phyloP scores from a whole-genome alignment of 2,888 invertebrate species.

The Acleris cristana region DNA sequence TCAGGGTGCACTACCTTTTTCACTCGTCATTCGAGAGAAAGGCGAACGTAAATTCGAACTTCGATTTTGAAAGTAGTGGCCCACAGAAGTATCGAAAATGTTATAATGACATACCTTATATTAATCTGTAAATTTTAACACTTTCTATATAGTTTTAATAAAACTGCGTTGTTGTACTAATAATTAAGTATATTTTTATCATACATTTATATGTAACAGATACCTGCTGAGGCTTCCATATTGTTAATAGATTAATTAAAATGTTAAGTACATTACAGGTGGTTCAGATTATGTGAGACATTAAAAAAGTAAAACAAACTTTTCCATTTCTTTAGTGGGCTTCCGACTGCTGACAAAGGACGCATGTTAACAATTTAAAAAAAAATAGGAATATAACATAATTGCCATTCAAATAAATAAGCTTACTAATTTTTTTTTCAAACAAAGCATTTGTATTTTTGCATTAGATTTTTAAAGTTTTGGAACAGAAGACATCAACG shows the following conservation, averaged over 20 bases:
- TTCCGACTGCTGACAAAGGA: neutral
- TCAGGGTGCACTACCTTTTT: no score
- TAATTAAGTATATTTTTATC: conserved; percentile 37
- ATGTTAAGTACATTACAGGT: neutral
- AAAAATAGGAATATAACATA: no score
- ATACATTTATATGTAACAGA: conserved; percentile 35
- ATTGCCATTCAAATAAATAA: no score
- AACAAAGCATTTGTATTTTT: no score
- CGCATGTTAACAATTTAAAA: neutral
- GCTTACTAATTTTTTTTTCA: no score
- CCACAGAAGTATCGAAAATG: no score
- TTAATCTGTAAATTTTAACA: neutral
- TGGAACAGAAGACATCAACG: no score
- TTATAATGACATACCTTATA: no score
- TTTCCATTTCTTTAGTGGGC: neutral
- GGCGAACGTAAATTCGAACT: no score
- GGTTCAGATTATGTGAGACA: conserved; percentile 3
- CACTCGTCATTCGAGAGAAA: no score
- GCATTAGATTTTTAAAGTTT: no score
- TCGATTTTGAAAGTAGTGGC: no score
- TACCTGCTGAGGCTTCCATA: conserved; percentile 17
- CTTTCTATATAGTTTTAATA: neutral
- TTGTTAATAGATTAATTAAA: conserved; percentile 13
- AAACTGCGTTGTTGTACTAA: conserved; percentile 32
- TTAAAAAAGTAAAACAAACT: neutral